Evolutionary conservation across 2,888 invertebrate species (phyloP).

Genomic region (Xanthia togata): DNA sequence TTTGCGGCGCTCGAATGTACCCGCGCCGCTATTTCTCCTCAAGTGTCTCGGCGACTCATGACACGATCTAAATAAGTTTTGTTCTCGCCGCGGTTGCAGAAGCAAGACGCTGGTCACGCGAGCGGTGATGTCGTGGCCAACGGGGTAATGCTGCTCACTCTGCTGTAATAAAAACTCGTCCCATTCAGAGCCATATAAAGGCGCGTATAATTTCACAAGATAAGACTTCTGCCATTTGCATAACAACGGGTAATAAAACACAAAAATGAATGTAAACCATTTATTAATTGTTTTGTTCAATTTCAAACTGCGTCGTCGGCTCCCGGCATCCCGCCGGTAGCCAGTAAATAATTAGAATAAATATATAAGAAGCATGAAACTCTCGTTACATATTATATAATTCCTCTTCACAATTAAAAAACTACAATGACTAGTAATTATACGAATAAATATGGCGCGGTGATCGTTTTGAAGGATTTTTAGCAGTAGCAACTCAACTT

Average conservation of each 20-base stretch:
- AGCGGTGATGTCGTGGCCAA: too few species aligned
- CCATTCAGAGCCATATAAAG: not conserved
- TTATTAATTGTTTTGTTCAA: slow-evolving; percentile 75
- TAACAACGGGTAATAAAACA: slow-evolving; percentile 64
- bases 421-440: slow-evolving; percentile 80
- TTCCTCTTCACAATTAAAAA: slow-evolving; percentile 75
- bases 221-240: not conserved
- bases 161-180: not conserved
- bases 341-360: slow-evolving; percentile 72
- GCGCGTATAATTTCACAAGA: not conserved
- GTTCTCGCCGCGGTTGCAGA: too few species aligned
- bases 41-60: too few species aligned
- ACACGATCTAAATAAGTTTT: too few species aligned
- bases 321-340: slow-evolving; percentile 54
- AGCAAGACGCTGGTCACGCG: too few species aligned
- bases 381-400: slow-evolving; percentile 74
- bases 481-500: not conserved
- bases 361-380: slow-evolving; percentile 83
- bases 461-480: slow-evolving; percentile 66
- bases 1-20: too few species aligned
- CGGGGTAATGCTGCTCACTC: not conserved
- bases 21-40: too few species aligned
- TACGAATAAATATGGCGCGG: slow-evolving; percentile 65
- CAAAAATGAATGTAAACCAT: slow-evolving; percentile 81
- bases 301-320: slow-evolving; percentile 70